Evolutionary conservation across 1,140 invertebrate species (phyloP), one percentile per base, ranked within the genome.

Genomic region (Wiebesia pumilae): DNA sequence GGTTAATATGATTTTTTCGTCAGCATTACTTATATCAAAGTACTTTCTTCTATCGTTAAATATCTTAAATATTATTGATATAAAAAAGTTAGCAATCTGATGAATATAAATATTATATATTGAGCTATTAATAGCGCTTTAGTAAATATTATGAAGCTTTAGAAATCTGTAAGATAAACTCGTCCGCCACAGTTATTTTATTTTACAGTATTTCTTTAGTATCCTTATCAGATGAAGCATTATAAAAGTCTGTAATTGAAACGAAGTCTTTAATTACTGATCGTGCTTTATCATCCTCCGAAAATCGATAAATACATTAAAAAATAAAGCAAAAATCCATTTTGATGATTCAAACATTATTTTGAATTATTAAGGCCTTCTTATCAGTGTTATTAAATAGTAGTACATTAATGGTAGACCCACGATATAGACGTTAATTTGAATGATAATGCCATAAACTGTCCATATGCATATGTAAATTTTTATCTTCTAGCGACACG

Each of bases 221-320:
- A 33, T 19, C n/a, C 24, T 43, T 81, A 81, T 81, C 62, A n/a
- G 27, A n/a, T 4, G 58, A 24, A 40, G 27, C 58, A 43, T 47
- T 21, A 38, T 67, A 67, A 81, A 81, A 81, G 27, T 10, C 58
- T 33, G 54, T 65, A 81, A 65, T 81, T 81, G 58, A 81, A 81
- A 67, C 27, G 9, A 38, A 27, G 10, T 58, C 7, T 58, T 58
- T 58, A 58, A 10, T 58, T 58, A 16, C 19, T 16, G 10, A 21
- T 6, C 54, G 19, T 16, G 19, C 19, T 3, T 3, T 16, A 58
- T 58, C 19, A 21, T 3, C 54, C 10, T 16, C 10, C 10, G 19
- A 16, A 21, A 58, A 58, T 58, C 19, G 54, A 58, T 58, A 58
- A 21, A 58, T 58, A 58, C 3, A 58, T 3, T 12, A 47, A 58